Evolutionary conservation across 2,797 vertebrate species (phyloP).

Genomic region (Ara ararauna): DNA sequence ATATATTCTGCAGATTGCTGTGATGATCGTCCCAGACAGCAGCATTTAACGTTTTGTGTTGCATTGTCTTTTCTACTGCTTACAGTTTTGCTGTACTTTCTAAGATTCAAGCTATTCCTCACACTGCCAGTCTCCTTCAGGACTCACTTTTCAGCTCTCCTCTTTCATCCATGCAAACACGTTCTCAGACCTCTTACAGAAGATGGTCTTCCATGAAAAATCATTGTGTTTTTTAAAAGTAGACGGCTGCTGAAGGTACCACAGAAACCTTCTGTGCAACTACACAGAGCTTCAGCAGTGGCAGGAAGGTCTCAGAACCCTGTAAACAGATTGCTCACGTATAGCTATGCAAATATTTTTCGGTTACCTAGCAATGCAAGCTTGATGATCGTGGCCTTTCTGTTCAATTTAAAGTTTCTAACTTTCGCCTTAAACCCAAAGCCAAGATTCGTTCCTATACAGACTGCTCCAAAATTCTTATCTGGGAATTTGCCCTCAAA

Average conservation of each 20-base stretch:
- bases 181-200: not conserved
- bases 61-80: not conserved
- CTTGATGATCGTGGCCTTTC: not conserved
- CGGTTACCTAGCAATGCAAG: not conserved
- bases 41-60: not conserved
- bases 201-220: not conserved
- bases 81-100: not conserved
- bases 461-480: not conserved
- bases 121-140: not conserved
- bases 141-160: not conserved
- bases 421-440: not conserved
- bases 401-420: not conserved
- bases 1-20: not conserved
- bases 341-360: not conserved
- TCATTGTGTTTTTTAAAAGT: not conserved
- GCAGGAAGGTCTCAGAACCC: not conserved
- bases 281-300: not conserved
- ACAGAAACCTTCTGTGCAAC: not conserved
- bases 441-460: not conserved
- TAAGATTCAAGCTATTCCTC: not conserved
- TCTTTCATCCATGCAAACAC: not conserved
- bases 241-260: accelerated
- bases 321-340: not conserved
- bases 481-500: not conserved
- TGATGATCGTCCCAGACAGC: not conserved